Base-by-base conservation (phyloP, 2,888 invertebrate genomes). In the Tholera decimalis region DNA sequence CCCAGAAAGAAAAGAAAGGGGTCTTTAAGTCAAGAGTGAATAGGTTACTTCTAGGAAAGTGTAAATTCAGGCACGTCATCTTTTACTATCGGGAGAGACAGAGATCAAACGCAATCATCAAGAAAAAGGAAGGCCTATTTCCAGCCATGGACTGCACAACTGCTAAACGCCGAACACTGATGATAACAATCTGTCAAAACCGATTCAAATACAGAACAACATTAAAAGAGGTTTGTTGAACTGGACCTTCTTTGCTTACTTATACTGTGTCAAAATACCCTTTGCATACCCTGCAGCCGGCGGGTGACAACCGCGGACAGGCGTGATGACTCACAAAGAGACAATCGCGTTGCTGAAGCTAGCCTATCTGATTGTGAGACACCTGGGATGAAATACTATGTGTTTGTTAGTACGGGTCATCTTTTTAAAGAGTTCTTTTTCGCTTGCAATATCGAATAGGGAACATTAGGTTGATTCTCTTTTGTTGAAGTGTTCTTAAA, bases 291-390 rank as follows among this genome's bases (percentile, higher is more conserved):
- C 77, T 58, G 77, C 44, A 65, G 18, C 33, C 13, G 33, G 24
- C 73, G 58, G 65, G 65, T 73, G 81, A 78, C 77, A 78, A 56
- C 62, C 37, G 73, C 20, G 46, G 77, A 77, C 68, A 80, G 77
- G 54, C 77, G 46, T 73, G 68, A 77, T 61, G 80, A 66, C 80
- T 69, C 73, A 80, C 78, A 80, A 78, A 73, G 78, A 73, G 73
- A 78, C 78, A 69, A 63, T 78, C 58, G 73, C 73, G 24, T 41
- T 22, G 51, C 53, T 51, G 80, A 63, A 57, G 60, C 68, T 22
- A 43, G 49, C 5, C 56, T 62, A 73, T 77, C 78, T 73, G 78
- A 78, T 77, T 43, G 46, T 59, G 49, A 35, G 49, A 61, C 77
- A 77, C 77, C 80, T 68, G 60, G 68, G 46, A 62, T 73, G 73